Base-by-base conservation (phyloP, 2,888 invertebrate species). In the Tetanocera ferruginea region DNA sequence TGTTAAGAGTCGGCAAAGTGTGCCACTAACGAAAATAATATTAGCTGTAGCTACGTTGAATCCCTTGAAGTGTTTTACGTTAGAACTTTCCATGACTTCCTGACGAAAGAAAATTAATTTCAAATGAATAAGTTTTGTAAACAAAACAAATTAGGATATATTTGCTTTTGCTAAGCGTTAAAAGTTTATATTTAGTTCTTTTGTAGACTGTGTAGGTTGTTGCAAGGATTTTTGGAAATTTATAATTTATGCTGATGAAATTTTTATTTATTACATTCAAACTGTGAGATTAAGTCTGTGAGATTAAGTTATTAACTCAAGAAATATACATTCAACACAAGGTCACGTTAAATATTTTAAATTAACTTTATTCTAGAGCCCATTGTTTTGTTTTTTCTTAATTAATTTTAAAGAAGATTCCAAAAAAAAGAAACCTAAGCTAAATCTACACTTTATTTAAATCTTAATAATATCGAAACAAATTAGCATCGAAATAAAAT, bases 31-130 rank as follows among this genome's bases (percentile, higher is more conserved):
- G 28, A 25, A 60, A 25, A 19, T 6, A 55, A 55, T 23, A 55
- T 28, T 9, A 28, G 60, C 28, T 60, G 8, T 5, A 0, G 23
- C 19, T 17, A n/a, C 8, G 66, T 9, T 19, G 37, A 31, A 37
- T 14, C 66, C 19, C 43, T 67, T 5, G 8, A 67, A 67, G 43
- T 67, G n/a, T 37, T 66, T 31, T 9, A 6, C 43, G 37, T 3
- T 17, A 11, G 31, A 37, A 37, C 37, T 43, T 67, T 37, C 11
- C 37, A 11, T 23, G 67, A 67, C 34, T 67, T 43, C 23, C 43
- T 67, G 43, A 67, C 14, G 67, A 67, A 67, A n/a, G 67, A 31
- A 67, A 67, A 67, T 67, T 67, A 67, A 23, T 67, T 67, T 8
- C 43, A 37, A 67, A 67, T 43, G 5, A 67, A 34, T 60, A 60